These are phyloP conservation scores for Crotalus horridus DNA, from an alignment of 2,113 vertebrate genomes.

Conservation along the genomic window DNA sequence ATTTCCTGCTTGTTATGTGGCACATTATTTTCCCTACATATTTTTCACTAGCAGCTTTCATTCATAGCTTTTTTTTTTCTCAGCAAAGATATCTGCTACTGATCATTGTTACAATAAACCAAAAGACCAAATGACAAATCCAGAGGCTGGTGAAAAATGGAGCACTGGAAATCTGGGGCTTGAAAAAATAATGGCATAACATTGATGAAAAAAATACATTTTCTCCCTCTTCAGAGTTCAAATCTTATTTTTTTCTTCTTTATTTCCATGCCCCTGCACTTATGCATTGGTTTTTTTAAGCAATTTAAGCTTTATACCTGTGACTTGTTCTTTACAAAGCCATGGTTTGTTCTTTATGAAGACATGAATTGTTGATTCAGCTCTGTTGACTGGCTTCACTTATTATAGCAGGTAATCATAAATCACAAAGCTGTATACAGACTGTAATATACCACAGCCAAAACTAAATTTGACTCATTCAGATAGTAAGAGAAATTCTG, in stretches of 20 bases:
- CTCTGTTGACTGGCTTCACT: neutral
- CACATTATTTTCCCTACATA: neutral
- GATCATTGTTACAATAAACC: neutral
- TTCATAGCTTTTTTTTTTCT: too few species aligned
- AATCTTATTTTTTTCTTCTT: neutral
- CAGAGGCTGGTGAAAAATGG: neutral
- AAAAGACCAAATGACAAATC: neutral
- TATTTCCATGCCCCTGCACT: neutral
- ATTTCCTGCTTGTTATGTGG: neutral
- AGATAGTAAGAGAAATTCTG: neutral
- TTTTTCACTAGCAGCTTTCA: neutral
- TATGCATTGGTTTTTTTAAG: neutral
- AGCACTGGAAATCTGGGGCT: neutral
- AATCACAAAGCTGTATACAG: neutral
- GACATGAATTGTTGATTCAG: neutral
- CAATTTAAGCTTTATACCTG: neutral
- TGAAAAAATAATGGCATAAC: neutral
- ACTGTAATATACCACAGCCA: neutral
- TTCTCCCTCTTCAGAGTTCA: neutral
- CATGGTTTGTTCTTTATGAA: neutral
- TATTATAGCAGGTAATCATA: neutral
- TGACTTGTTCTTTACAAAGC: neutral
- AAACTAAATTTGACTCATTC: neutral
- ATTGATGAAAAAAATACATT: neutral
- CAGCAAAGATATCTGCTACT: neutral